Base-by-base conservation (phyloP, 2,797 vertebrate genomes). In the Momotus momota region DNA sequence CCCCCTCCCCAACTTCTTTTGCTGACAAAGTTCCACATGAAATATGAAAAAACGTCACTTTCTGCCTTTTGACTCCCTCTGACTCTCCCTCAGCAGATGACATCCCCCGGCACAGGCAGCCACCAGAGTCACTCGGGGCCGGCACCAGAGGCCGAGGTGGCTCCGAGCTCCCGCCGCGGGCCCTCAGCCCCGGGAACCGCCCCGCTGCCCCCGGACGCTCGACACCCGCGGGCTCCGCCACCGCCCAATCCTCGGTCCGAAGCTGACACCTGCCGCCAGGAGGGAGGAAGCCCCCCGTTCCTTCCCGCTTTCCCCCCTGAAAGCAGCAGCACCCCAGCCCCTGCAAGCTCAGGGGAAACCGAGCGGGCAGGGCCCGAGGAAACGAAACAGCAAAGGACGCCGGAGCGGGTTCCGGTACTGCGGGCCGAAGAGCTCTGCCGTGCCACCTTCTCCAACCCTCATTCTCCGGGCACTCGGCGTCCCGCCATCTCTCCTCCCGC, bases 21-120 rank as follows among this genome's bases (percentile, higher is more conserved):
- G 40, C 75, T n/a, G 57, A 57, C 6, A 5, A 21, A 84, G 22
- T 13, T 64, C 49, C 18, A 19, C 7, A 3, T 0, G 29, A 64
- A 40, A 12, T 3, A 46, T 0, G 7, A 14, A 20, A 27, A 22
- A 3, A 20, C 1, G 20, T 11, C n/a, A 21, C 31, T 27, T 27
- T 5, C 45, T 6, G 31, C 7, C 9, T 5, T 29, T 54, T 43
- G 35, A 35, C 35, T 35, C 35, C 35, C 35, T 35, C 35, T 35
- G 35, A 5, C 33, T 1, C 9, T 29, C 23, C 31, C 33, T 29
- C 60, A 5, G 41, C 51, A 29, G 41, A 15, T 2, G 18, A 5
- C 2, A 8, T 3, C 33, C 7, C 23, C 25, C 3, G 57, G 10
- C 9, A 4, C 46, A 2, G 1, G 33, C 29, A 1, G 51, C 21